phyloP scores from a whole-genome alignment of 2,113 vertebrate species.

The Ammospiza nelsoni region DNA sequence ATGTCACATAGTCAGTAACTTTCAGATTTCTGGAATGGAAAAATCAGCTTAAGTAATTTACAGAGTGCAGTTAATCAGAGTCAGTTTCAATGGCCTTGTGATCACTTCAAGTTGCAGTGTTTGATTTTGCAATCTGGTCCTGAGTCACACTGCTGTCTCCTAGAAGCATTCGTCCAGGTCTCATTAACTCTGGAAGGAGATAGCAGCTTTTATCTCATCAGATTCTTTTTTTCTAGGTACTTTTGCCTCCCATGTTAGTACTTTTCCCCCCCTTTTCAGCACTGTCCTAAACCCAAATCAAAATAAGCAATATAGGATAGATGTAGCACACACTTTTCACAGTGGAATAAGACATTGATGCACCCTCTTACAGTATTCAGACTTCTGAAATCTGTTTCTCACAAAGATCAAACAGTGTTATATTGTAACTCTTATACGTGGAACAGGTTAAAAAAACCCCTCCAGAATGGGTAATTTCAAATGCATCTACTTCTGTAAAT shows the following conservation, averaged over 20 bases:
- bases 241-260: background rate
- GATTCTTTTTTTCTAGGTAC: background rate
- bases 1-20: background rate
- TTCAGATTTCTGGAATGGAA: background rate
- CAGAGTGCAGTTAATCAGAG: background rate
- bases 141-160: background rate
- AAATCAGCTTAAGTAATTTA: background rate
- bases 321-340: background rate
- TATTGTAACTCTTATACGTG: fast-evolving
- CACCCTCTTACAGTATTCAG: background rate
- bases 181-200: background rate
- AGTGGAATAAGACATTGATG: background rate
- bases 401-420: background rate
- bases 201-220: background rate
- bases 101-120: background rate
- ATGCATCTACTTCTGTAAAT: background rate
- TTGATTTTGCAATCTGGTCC: background rate
- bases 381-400: background rate
- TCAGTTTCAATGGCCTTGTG: background rate
- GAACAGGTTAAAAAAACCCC: background rate
- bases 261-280: background rate
- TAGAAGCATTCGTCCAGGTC: background rate
- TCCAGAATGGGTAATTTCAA: background rate
- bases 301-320: background rate
- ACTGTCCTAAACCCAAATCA: background rate